Percentiles rank a stretch among this genome's conserved stretches.
These are phyloP conservation scores for Blastomussa wellsi DNA, from an alignment of 92 coral and sea anemone species.

Conservation along the genomic window DNA sequence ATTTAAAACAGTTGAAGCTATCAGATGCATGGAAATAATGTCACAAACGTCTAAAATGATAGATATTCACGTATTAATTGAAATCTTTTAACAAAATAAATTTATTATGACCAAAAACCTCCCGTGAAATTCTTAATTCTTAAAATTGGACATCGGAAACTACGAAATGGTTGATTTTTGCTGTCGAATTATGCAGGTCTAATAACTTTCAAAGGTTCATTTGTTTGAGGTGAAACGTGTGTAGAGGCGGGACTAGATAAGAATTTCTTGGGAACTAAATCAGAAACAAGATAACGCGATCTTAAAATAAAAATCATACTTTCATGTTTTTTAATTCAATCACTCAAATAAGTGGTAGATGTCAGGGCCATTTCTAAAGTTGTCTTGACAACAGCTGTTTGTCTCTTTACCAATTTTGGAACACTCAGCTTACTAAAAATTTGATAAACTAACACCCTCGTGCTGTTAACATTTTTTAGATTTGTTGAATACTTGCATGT, in stretches of 20 bases:
- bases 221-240: neutral
- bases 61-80: neutral
- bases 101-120: neutral
- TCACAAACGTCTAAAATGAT: neutral
- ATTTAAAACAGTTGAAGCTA: neutral
- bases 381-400: neutral
- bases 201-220: neutral
- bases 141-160: neutral
- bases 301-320: neutral
- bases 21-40: neutral
- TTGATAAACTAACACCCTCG: neutral
- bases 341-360: neutral
- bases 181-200: neutral
- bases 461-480: neutral
- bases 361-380: neutral
- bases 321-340: neutral
- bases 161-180: neutral
- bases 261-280: neutral
- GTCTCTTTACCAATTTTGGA: neutral
- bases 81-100: neutral
- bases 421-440: neutral
- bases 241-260: neutral
- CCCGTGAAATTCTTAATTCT: neutral
- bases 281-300: conserved; percentile 1
- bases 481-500: neutral